Evolutionary conservation across 2,888 invertebrate species (phyloP), one percentile per base, ranked within the genome.

Genomic region (Agrotis clavis): DNA sequence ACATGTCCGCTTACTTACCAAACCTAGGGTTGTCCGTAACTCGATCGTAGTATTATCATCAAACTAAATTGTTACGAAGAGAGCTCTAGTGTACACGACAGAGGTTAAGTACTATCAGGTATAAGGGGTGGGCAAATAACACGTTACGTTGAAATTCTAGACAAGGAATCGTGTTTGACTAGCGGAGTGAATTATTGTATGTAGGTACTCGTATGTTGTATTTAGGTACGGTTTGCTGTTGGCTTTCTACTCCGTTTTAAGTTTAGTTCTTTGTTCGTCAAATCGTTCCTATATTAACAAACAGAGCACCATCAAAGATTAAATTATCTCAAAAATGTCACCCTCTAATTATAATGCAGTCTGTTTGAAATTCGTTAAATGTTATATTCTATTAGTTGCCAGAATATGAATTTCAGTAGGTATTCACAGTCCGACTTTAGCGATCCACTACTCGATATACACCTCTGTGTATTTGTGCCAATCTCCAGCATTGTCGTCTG

Each of bases 11-110:
- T 54, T 64, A 82, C 73, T 77, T 80, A 81, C 78, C 80, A 77
- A 79, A 86, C 87, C 87, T 91, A 93, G 92, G 93, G 94, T 91
- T 92, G 91, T 86, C 86, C 74, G 94, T 92, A 94, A 95, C 90
- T 84, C 84, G 92, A 95, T 94, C 92, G 92, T 89, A 89, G 91
- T 90, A 92, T 92, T 92, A 93, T 92, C 92, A 91, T 93, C 90
- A 91, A 91, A 90, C 88, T 90, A 90, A 94, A 94, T 93, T 92
- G 94, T 92, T 91, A 91, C 90, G 88, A 85, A 86, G 87, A 89
- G 86, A 87, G 84, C 85, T 83, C 84, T 81, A 82, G 87, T 87
- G 83, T 85, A 83, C 87, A 81, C 87, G 87, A 87, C 90, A 91
- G 91, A 92, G 92, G 92, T 92, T 92, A 92, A 93, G 90, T 86